Evolutionary conservation across 2,797 vertebrate genomes (phyloP).

Genomic region (Scyliorhinus canicula): DNA sequence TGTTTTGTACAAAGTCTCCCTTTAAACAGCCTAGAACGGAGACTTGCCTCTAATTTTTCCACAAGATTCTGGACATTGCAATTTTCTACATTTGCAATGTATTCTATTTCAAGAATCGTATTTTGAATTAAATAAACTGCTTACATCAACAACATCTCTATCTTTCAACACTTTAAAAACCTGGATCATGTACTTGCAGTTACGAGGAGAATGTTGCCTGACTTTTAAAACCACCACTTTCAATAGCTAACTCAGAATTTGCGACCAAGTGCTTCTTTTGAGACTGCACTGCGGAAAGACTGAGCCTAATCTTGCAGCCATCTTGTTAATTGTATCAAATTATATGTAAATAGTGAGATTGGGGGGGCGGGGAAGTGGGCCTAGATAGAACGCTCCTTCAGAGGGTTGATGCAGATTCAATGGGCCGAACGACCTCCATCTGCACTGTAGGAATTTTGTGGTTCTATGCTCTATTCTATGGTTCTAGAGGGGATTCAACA

Average conservation of each 20-base stretch:
- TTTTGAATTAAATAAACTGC: background rate
- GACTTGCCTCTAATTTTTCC: background rate
- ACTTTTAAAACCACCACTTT: background rate
- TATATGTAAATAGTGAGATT: too few species aligned
- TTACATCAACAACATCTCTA: background rate
- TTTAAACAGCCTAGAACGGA: background rate
- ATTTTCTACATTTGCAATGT: background rate
- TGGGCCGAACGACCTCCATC: too few species aligned
- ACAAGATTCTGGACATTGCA: background rate
- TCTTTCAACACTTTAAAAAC: background rate
- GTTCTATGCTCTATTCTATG: too few species aligned
- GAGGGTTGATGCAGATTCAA: too few species aligned
- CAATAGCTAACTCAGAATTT: background rate
- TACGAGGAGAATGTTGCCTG: background rate
- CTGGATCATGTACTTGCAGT: background rate
- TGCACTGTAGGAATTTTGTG: too few species aligned
- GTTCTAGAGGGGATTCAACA: background rate
- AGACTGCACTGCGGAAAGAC: background rate
- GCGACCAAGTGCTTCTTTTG: background rate
- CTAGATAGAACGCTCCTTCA: too few species aligned
- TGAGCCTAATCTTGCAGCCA: background rate
- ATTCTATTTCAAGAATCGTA: background rate
- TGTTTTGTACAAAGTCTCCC: background rate
- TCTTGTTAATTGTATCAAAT: background rate
- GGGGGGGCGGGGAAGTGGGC: too few species aligned